phyloP scores from a whole-genome alignment of 2,888 invertebrate genomes.

The Phytoseiulus persimilis region DNA sequence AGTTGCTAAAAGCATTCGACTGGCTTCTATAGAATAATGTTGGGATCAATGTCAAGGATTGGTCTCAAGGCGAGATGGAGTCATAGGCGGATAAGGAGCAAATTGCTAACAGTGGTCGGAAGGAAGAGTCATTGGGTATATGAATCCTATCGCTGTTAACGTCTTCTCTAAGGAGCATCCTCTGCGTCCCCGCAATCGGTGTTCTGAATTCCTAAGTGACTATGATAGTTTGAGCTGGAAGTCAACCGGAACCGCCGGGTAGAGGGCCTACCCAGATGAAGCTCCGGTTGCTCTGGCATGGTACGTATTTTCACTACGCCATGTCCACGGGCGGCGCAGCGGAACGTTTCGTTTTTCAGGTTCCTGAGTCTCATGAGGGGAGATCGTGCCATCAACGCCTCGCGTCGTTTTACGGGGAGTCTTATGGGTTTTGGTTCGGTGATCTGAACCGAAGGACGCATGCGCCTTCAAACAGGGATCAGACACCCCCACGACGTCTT shows the following conservation, averaged over 20 bases:
- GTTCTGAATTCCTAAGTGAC: neutral
- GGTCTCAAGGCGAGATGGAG: neutral
- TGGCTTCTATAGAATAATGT: neutral
- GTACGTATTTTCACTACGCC: conserved; percentile 19
- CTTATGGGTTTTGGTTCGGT: conserved; percentile 11
- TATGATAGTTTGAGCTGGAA: neutral
- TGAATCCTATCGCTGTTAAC: neutral
- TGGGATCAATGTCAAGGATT: neutral
- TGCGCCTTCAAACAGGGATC: conserved; percentile 14
- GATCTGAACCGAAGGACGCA: conserved; percentile 10
- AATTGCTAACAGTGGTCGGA: neutral
- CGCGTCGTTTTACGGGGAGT: neutral
- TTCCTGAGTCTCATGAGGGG: conserved; percentile 7
- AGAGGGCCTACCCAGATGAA: neutral
- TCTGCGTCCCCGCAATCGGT: conserved; percentile 34
- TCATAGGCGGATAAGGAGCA: neutral
- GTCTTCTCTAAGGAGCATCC: conserved; percentile 33
- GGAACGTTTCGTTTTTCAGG: conserved; percentile 6
- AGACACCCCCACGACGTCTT: neutral
- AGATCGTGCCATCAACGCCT: neutral
- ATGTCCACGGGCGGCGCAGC: conserved; percentile 38
- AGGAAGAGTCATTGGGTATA: neutral
- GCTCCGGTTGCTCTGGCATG: neutral
- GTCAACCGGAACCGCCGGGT: neutral
- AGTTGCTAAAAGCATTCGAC: neutral